phyloP scores from a whole-genome alignment of 1,140 invertebrate genomes.

The Drosophila tsacasi region DNA sequence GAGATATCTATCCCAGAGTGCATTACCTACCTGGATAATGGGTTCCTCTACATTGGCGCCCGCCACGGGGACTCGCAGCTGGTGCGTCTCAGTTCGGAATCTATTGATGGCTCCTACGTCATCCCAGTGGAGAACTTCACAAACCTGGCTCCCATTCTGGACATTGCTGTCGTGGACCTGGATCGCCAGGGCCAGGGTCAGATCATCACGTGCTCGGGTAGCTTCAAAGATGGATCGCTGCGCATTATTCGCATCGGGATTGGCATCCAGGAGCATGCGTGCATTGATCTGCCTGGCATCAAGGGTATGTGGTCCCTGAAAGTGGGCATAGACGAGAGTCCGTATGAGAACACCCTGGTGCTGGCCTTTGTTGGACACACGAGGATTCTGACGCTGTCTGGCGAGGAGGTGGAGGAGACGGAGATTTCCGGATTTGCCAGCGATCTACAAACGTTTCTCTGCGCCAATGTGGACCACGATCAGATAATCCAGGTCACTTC shows the following conservation, averaged over 20 bases:
- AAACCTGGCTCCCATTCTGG: slow-evolving; percentile 98
- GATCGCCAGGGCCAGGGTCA: slow-evolving; percentile 99
- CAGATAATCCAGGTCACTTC: slow-evolving; percentile 90
- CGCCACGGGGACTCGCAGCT: slow-evolving; percentile 98
- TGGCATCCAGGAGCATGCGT: slow-evolving; percentile 98
- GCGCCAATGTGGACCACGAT: slow-evolving; percentile 94
- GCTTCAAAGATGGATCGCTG: slow-evolving; percentile 98
- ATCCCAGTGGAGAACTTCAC: slow-evolving; percentile 98
- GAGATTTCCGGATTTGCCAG: slow-evolving; percentile 95
- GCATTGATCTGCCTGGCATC: slow-evolving; percentile 97
- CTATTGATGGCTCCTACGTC: slow-evolving; percentile 96
- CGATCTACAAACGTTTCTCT: slow-evolving; percentile 96
- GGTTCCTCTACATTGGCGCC: slow-evolving; percentile 98
- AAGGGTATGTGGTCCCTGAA: slow-evolving; percentile 98
- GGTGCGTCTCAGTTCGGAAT: slow-evolving; percentile 94
- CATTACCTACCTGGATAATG: slow-evolving; percentile 99
- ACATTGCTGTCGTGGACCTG: slow-evolving; percentile 98
- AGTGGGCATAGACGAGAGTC: slow-evolving; percentile 87
- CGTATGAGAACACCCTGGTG: slow-evolving; percentile 94
- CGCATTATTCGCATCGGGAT: slow-evolving; percentile 99
- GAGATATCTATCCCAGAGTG: slow-evolving; percentile 99
- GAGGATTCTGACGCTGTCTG: slow-evolving; percentile 93
- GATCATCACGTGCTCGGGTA: slow-evolving; percentile 98
- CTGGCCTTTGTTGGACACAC: slow-evolving; percentile 98
- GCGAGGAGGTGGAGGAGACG: slow-evolving; percentile 98